A percentile compares a stretch with the other conserved stretches of the same genome.
Evolutionary conservation across 1,140 invertebrate genomes (phyloP).

Genomic region (Latrodectus geometricus): DNA sequence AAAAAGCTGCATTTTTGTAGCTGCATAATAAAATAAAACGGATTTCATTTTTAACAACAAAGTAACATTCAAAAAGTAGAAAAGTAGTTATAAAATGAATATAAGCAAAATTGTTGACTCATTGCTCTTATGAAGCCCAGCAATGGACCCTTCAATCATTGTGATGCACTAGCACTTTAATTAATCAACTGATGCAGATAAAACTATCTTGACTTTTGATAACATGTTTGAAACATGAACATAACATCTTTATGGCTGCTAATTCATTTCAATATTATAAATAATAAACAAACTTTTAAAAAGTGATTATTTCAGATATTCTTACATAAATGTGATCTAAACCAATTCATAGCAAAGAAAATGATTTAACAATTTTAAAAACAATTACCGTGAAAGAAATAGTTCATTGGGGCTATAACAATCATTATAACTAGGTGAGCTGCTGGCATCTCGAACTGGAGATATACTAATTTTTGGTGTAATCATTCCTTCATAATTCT

Average conservation of each 20-base stretch:
- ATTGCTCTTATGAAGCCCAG: no score
- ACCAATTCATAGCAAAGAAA: neutral
- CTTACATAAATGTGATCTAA: neutral
- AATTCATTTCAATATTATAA: neutral
- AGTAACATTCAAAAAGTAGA: no score
- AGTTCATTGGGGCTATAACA: slow-evolving; percentile 2
- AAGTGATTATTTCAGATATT: neutral
- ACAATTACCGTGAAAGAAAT: neutral
- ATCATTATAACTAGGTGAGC: neutral
- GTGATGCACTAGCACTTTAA: neutral
- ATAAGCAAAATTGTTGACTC: no score
- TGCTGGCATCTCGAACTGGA: neutral
- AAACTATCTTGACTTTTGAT: neutral
- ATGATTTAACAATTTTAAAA: neutral
- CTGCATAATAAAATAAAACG: no score
- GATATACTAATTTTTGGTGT: neutral
- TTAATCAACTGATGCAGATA: neutral
- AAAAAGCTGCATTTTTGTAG: no score
- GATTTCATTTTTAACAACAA: no score
- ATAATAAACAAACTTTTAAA: neutral
- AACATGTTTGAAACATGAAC: neutral
- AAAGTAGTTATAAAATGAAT: no score
- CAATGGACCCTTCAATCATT: no score
- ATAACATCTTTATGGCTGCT: neutral
- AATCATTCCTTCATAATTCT: neutral